Base-by-base conservation (phyloP, 1,140 invertebrate genomes). In the Macrotrachela quadricornifera region DNA sequence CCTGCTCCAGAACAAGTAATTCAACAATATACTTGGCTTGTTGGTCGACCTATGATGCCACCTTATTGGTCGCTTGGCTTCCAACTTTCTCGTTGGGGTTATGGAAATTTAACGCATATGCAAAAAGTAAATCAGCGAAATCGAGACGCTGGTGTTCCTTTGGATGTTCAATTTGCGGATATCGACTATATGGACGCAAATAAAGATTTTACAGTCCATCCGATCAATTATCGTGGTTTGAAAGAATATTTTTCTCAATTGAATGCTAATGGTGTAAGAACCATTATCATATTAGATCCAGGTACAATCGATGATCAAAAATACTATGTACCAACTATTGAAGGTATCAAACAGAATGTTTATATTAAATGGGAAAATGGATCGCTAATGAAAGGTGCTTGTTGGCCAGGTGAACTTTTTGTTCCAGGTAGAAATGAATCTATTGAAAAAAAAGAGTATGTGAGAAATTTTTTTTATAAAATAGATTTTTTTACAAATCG, bases 61-160 rank as follows among this genome's bases (percentile, higher is more conserved):
- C 83, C 85, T 0, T 85, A 82, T 64, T 88, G 85, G 85, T 71
- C 78, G 1, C 74, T 88, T 1, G 84, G 84, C 13, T 87, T 85
- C 67, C 84, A 88, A 70, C 69, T 87, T 36, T 85, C 80, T 69
- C 76, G 79, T n/a, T 70, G 58, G n/a, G 67, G 69, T 15, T 66
- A 68, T 54, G 44, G 51, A 18, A 59, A 55, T 37, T 54, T 56
- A 15, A 53, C 57, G 11, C 56, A 60, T n/a, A 47, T 65, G 18
- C 63, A 60, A 46, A 49, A 51, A 10, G 60, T 54, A 8, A 12
- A 49, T 11, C 36, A 54, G 6, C 38, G 53, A 47, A 46, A 38
- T 68, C 15, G 60, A 68, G 8, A 17, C 11, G 0, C 36, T 41
- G 15, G 18, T n/a, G 49, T 49, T n/a, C 53, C 53, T 10, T 47